Conservation (phyloP, 2,888 invertebrate genomes). For the Parascotia fuliginaria region DNA sequence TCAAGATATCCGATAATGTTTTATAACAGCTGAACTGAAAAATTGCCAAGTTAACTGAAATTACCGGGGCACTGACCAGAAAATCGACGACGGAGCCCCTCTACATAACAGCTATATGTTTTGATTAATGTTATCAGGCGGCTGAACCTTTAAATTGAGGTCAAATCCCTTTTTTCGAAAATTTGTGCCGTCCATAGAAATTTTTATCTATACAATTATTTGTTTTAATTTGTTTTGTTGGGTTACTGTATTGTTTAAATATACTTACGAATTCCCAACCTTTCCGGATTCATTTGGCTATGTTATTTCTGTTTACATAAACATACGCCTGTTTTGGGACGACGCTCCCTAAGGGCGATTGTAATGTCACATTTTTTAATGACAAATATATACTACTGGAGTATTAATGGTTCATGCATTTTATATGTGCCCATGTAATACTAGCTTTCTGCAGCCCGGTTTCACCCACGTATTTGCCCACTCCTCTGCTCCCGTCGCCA, state of each 20-base stretch:
- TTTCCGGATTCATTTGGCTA: conserved; percentile 5
- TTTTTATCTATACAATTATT: conserved; percentile 57
- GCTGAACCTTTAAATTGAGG: conserved; percentile 73
- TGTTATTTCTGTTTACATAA: conserved; percentile 3
- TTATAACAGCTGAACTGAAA: conserved; percentile 71
- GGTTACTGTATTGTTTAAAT: conserved; percentile 13
- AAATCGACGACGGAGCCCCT: conserved; percentile 71
- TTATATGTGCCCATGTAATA: too few species aligned
- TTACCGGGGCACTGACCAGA: conserved; percentile 80
- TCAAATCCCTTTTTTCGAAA: conserved; percentile 55
- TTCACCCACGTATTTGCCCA: too few species aligned
- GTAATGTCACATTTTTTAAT: too few species aligned
- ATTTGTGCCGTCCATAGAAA: conserved; percentile 34
- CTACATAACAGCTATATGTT: conserved; percentile 66
- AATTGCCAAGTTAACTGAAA: conserved; percentile 73
- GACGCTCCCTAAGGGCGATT: too few species aligned
- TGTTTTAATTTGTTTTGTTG: conserved; percentile 41
- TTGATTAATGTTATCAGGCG: conserved; percentile 83
- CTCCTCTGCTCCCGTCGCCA: too few species aligned
- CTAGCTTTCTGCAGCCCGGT: too few species aligned
- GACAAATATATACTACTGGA: too few species aligned
- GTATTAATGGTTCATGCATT: too few species aligned
- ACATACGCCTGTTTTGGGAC: background rate
- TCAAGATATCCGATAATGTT: conserved; percentile 51
- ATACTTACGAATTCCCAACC: conserved; percentile 7